These are phyloP conservation scores for Chaetura pelagica DNA, from an alignment of 2,113 vertebrate species.

Conservation along the genomic window DNA sequence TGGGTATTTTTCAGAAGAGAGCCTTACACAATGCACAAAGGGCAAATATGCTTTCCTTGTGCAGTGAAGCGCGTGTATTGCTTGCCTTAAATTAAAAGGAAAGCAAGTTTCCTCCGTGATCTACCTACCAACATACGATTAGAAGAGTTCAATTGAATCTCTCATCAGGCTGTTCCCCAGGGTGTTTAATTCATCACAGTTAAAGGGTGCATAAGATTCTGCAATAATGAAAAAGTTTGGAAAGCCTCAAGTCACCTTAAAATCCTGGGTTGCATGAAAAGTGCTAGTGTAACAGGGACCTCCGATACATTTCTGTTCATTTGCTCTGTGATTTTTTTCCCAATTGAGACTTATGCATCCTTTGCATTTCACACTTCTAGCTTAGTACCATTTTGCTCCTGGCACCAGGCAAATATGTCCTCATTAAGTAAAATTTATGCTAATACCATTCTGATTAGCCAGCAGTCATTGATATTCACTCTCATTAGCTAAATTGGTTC, in stretches of 20 bases:
- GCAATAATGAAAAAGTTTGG: slow-evolving; percentile 13
- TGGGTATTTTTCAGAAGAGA: neutral
- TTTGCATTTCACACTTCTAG: neutral
- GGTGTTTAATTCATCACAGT: slow-evolving; percentile 49
- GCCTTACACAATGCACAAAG: neutral
- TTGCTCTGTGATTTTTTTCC: neutral
- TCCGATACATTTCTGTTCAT: neutral
- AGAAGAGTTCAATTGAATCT: slow-evolving; percentile 16
- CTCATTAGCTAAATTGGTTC: slow-evolving; percentile 61
- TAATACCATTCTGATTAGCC: slow-evolving; percentile 62
- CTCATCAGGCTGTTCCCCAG: slow-evolving; percentile 27
- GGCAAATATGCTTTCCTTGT: neutral
- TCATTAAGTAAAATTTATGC: slow-evolving; percentile 64
- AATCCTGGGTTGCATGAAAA: neutral
- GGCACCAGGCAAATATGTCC: slow-evolving; percentile 29
- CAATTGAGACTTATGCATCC: neutral
- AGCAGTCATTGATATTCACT: slow-evolving; percentile 62
- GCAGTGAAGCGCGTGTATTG: neutral
- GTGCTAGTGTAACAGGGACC: neutral
- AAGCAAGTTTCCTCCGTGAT: neutral
- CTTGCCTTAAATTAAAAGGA: neutral
- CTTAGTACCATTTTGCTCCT: slow-evolving; percentile 1
- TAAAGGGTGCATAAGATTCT: slow-evolving; percentile 31
- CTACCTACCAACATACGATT: slow-evolving; percentile 3
- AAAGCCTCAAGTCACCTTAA: slow-evolving; percentile 9